Evolutionary conservation across 2,113 vertebrate species (phyloP).

Genomic region (Perccottus glenii): DNA sequence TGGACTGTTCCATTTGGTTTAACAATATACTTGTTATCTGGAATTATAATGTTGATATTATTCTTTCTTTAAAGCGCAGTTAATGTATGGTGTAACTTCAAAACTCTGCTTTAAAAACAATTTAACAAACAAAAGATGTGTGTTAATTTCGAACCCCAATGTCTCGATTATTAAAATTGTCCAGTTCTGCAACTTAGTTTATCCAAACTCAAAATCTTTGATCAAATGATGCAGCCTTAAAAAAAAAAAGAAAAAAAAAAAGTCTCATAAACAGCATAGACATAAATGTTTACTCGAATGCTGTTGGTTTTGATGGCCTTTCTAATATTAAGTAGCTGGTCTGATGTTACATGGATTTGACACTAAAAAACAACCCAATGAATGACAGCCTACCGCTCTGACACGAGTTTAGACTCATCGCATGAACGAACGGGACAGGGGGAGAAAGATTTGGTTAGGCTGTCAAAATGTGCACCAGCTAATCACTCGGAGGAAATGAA

Average conservation of each 20-base stretch:
- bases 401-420: slow-evolving; percentile 68
- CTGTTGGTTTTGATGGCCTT: slow-evolving; percentile 62
- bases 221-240: no score
- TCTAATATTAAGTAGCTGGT: slow-evolving; percentile 62
- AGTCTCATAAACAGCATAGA: slow-evolving; percentile 29
- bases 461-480: slow-evolving; percentile 82
- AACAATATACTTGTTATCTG: no score
- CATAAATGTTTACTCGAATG: slow-evolving; percentile 55
- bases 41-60: no score
- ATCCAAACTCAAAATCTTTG: slow-evolving; percentile 21
- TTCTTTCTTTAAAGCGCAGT: no score
- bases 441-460: slow-evolving; percentile 76
- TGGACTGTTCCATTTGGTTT: no score
- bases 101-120: no score
- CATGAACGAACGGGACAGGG: slow-evolving; percentile 63
- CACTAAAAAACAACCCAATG: slow-evolving; percentile 66
- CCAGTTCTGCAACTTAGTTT: slow-evolving; percentile 7
- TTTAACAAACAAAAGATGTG: no score
- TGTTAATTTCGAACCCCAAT: background rate
- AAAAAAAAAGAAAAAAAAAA: background rate
- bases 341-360: slow-evolving; percentile 53
- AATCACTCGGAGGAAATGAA: slow-evolving; percentile 80
- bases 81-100: no score
- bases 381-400: slow-evolving; percentile 61
- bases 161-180: slow-evolving; percentile 10